Percentiles rank a stretch among this genome's conserved stretches.
phyloP scores from a whole-genome alignment of 2,113 vertebrate species.

The Falcunculus frontatus region DNA sequence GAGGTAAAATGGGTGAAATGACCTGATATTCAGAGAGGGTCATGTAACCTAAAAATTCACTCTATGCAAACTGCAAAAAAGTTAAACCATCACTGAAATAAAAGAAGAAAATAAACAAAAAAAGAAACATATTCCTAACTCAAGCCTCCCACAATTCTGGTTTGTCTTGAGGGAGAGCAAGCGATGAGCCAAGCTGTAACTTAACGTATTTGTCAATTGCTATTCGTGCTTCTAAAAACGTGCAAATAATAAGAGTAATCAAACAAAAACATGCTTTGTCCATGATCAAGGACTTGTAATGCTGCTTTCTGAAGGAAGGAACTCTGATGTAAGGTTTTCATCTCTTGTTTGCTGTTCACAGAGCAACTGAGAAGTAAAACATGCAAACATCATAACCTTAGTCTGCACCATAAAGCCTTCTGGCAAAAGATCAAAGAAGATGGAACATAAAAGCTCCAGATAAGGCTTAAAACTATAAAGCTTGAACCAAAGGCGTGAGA shows the following conservation, averaged over 20 bases:
- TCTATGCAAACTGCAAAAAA: not conserved
- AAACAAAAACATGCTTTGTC: not conserved
- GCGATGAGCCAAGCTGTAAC: not conserved
- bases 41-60: not conserved
- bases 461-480: conserved; percentile 58
- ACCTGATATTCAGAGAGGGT: not conserved
- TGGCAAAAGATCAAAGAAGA: conserved; percentile 69
- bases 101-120: fast-evolving
- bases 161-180: not conserved
- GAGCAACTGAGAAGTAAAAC: conserved; percentile 33
- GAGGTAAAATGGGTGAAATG: not conserved
- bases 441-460: conserved; percentile 65
- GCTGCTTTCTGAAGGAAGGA: not conserved
- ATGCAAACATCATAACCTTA: conserved; percentile 48
- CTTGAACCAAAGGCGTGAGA: conserved; percentile 36
- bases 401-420: conserved; percentile 45
- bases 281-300: not conserved
- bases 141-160: not conserved
- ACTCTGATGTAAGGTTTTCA: not conserved
- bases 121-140: not conserved
- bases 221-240: not conserved
- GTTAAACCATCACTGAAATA: not conserved
- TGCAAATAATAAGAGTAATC: not conserved
- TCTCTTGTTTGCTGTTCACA: conserved; percentile 27
- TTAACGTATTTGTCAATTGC: not conserved